Percentiles rank a stretch among this genome's conserved stretches.
Conservation (phyloP, 2,888 invertebrate genomes). For the Resseliella maxima region DNA sequence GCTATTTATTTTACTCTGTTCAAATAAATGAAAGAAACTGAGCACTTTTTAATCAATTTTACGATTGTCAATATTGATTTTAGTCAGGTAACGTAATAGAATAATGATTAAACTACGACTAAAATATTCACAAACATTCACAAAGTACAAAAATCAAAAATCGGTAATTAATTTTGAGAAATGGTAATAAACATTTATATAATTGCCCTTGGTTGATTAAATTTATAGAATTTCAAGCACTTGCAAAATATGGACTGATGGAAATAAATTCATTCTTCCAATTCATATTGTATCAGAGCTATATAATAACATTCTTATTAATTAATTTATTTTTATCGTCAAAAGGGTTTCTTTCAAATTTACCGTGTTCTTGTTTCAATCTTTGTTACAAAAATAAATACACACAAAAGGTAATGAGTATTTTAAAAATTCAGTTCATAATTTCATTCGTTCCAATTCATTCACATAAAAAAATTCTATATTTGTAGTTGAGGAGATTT, state of each 20-base stretch:
- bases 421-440: neutral
- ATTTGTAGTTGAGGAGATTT: too few species aligned
- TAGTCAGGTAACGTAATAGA: neutral
- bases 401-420: neutral
- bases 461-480: too few species aligned
- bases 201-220: neutral
- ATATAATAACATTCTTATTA: neutral
- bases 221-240: neutral
- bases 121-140: neutral
- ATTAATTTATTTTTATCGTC: neutral
- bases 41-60: neutral
- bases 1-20: neutral
- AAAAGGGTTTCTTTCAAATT: neutral
- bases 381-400: conserved; percentile 23
- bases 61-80: neutral
- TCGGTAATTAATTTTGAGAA: neutral
- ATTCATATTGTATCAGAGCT: neutral
- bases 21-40: neutral
- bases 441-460: neutral
- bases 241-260: neutral
- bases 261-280: neutral
- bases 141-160: neutral
- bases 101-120: neutral
- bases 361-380: neutral
- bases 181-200: neutral